Conservation (phyloP, 1,140 invertebrate species). For the Coenobita brevimanus region DNA sequence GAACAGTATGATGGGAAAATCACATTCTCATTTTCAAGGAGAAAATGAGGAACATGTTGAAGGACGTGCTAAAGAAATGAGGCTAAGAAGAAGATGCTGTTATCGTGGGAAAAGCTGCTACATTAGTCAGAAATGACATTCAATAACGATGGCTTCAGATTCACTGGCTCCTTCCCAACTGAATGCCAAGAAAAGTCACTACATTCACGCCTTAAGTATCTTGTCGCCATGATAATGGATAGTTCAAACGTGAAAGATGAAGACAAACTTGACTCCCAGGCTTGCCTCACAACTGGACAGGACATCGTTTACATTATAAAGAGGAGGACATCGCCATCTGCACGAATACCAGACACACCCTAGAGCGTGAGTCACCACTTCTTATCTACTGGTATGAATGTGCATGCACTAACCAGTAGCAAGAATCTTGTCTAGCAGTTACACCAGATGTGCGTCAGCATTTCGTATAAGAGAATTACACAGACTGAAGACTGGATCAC, state of each 20-base stretch:
- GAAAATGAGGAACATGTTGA: constrained; percentile 13
- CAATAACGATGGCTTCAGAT: not conserved
- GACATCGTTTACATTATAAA: constrained; percentile 6
- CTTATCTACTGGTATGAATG: no score
- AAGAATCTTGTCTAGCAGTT: constrained; percentile 31
- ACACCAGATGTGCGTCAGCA: no score
- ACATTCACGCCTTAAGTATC: not conserved
- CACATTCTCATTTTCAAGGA: not conserved
- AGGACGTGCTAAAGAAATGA: not conserved
- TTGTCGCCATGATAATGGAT: constrained; percentile 45
- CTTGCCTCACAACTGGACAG: constrained; percentile 42
- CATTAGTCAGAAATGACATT: constrained; percentile 22
- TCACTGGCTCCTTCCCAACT: not conserved
- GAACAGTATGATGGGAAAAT: constrained; percentile 12
- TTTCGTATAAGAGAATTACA: no score
- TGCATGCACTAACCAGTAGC: constrained; percentile 38
- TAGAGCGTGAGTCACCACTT: no score
- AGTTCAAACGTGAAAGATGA: constrained; percentile 32
- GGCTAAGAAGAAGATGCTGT: constrained; percentile 13
- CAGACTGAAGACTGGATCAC: not conserved
- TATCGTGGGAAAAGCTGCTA: constrained; percentile 2
- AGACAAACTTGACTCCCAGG: constrained; percentile 13
- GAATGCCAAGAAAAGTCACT: constrained; percentile 11
- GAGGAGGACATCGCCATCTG: not conserved
- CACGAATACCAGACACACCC: no score